phyloP scores from a whole-genome alignment of 2,113 vertebrate genomes.

The Mormyrus lacerda region DNA sequence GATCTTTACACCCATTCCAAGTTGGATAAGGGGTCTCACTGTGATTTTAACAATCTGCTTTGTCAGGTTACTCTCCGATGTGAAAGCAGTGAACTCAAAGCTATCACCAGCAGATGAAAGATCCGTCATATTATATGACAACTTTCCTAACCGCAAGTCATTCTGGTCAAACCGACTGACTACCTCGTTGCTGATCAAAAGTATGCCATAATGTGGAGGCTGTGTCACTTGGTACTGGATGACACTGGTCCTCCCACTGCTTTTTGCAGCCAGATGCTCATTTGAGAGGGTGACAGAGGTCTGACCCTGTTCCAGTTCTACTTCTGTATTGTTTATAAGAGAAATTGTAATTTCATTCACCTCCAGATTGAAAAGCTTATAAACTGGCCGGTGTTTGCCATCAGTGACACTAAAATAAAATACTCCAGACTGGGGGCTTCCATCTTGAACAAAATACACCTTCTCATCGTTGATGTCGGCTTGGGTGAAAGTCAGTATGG shows the following conservation, averaged over 20 bases:
- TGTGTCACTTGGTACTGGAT: constrained; percentile 65
- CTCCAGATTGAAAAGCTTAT: constrained; percentile 80
- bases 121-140: constrained; percentile 69
- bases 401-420: constrained; percentile 89
- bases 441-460: constrained; percentile 79
- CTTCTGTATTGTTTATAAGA: constrained; percentile 63
- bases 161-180: constrained; percentile 65
- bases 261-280: constrained; percentile 65
- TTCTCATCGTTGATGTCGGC: constrained; percentile 66
- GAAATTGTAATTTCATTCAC: constrained; percentile 65
- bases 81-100: constrained; percentile 71
- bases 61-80: constrained; percentile 69
- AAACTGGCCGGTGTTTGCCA: constrained; percentile 74
- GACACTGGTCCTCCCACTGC: constrained; percentile 66
- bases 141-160: constrained; percentile 56
- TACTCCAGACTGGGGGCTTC: constrained; percentile 67
- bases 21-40: constrained; percentile 59
- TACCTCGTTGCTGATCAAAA: constrained; percentile 55
- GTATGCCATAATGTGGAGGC: constrained; percentile 61
- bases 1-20: constrained; percentile 50
- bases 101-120: constrained; percentile 58
- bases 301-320: constrained; percentile 68
- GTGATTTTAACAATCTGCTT: constrained; percentile 65
- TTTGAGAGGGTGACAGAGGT: constrained; percentile 59
- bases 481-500: constrained; percentile 70